Base-by-base conservation (phyloP, 2,888 invertebrate species). In the Carpatolechia fugitivella region DNA sequence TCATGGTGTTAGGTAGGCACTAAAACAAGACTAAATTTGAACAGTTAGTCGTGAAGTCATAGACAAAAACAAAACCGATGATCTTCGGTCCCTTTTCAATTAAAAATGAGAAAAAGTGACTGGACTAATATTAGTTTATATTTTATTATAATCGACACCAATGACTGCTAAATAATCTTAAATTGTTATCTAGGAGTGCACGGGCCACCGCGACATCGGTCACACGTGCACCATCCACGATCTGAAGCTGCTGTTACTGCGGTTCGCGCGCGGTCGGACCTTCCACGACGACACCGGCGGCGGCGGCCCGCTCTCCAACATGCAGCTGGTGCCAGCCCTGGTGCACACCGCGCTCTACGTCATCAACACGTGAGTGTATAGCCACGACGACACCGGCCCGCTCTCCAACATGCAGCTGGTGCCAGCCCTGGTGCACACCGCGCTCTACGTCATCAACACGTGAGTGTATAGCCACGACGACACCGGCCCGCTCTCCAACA, bases 201-300 rank as follows among this genome's bases (percentile, higher is more conserved):
- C 94, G 2, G 93, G 93, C 0, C 93, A 94, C 77, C 92, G 97
- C 72, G 95, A 96, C 82, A 95, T 96, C 63, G 94, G 94, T 0
- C 95, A 95, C 79, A 91, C 92, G 36, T 94, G 95, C 67, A 97
- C 97, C 1, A 92, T 98, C 58, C 98, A 98, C 84, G 99, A 99
- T 85, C 88, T 99, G 66, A 99, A 99, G 88, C 90, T 98, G 65
- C 87, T 99, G 55, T 84, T 99, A 58, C 79, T 96, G 68, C 92
- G 98, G 56, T 98, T 99, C 88, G 96, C 98, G 0, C 95, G 96
- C 81, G 98, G 98, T 69, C 96, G 96, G 77, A 96, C 97, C 59
- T 99, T 99, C 92, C 98, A 98, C 80, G 98, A 98, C 79, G 99
- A 99, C 86, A 97, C 98, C 1, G 98, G 99, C 14, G 99, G 98